These are phyloP conservation scores for Papilio aristodemus DNA, from an alignment of 1,140 invertebrate species.

Conservation along the genomic window DNA sequence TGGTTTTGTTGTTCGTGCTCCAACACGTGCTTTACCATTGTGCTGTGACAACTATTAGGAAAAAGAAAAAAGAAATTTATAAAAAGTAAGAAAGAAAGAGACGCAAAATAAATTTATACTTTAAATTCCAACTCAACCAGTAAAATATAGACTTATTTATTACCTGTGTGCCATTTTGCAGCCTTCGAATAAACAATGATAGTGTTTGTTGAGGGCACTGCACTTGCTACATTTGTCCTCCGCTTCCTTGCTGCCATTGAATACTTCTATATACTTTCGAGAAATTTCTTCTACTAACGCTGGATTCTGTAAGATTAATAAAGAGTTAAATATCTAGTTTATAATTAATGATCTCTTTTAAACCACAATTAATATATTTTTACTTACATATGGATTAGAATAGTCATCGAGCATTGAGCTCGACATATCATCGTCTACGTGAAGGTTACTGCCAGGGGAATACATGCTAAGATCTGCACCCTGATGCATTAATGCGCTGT, in stretches of 20 bases:
- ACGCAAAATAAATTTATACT: too few relatives aligned
- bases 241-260: slow-evolving; percentile 73
- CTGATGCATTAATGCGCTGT: slow-evolving; percentile 74
- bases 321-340: background rate
- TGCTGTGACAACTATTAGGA: slow-evolving; percentile 85
- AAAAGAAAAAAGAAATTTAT: slow-evolving; percentile 40
- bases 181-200: slow-evolving; percentile 87
- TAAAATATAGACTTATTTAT: background rate
- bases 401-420: slow-evolving; percentile 69
- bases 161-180: slow-evolving; percentile 86
- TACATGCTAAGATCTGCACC: slow-evolving; percentile 71
- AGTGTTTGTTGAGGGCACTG: slow-evolving; percentile 87
- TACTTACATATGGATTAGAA: slow-evolving; percentile 68
- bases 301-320: slow-evolving; percentile 83
- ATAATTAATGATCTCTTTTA: background rate
- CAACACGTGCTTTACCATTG: slow-evolving; percentile 91
- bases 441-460: slow-evolving; percentile 62
- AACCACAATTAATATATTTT: background rate
- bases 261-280: slow-evolving; percentile 80
- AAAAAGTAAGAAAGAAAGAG: slow-evolving; percentile 28
- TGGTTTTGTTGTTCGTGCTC: slow-evolving; percentile 93
- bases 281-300: slow-evolving; percentile 80
- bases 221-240: slow-evolving; percentile 84
- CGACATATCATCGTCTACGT: slow-evolving; percentile 68
- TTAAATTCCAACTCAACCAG: background rate